phyloP scores from a whole-genome alignment of 2,888 invertebrate genomes.

The Heliothis peltigera region DNA sequence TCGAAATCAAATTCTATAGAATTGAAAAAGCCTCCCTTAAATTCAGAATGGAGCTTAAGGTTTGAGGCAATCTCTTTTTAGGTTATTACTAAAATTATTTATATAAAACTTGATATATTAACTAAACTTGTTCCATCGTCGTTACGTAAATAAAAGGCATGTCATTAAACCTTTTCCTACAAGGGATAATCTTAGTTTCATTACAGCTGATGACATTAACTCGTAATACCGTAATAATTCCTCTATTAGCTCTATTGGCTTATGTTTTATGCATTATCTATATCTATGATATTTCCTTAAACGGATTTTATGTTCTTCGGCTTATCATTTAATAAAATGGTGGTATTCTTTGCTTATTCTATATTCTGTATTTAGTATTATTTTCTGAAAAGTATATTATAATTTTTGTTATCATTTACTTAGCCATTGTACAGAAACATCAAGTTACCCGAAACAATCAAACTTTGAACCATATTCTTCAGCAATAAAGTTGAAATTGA shows the following conservation, averaged over 20 bases:
- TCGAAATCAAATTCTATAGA: too few species aligned
- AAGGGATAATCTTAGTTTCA: background rate
- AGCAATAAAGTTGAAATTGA: too few species aligned
- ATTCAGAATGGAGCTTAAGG: too few species aligned
- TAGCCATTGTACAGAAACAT: too few species aligned
- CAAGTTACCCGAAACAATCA: too few species aligned
- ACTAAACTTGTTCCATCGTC: background rate
- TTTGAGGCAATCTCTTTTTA: background rate
- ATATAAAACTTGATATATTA: background rate
- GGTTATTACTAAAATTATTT: background rate
- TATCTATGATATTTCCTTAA: constrained; percentile 5
- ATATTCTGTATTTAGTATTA: too few species aligned
- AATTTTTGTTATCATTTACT: too few species aligned
- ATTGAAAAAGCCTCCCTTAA: too few species aligned
- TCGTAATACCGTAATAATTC: constrained; percentile 7
- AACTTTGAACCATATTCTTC: too few species aligned
- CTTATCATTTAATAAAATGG: background rate
- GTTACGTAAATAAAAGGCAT: background rate
- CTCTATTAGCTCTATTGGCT: background rate
- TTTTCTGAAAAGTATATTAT: too few species aligned
- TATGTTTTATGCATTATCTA: background rate
- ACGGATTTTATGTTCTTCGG: background rate
- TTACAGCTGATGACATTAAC: background rate
- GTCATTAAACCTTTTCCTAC: background rate
- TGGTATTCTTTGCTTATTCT: background rate